Percentiles rank a stretch among this genome's conserved stretches.
phyloP scores from a whole-genome alignment of 2,888 invertebrate species.

The Eumerus sabulonum region DNA sequence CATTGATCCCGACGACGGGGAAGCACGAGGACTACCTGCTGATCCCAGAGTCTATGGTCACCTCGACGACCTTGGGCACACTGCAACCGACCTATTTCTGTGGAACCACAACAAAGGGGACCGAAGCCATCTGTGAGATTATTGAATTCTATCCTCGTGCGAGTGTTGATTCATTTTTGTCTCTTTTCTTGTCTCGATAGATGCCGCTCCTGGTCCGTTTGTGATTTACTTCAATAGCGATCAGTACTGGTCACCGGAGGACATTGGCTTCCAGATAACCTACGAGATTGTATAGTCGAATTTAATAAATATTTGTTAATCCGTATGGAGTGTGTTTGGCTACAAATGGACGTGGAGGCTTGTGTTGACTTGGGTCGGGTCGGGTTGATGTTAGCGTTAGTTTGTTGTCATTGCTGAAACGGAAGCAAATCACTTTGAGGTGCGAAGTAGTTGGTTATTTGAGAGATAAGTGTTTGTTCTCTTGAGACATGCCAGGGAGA shows the following conservation, averaged over 20 bases:
- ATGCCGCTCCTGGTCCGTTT: constrained; percentile 82
- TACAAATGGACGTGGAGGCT: too few relatives aligned
- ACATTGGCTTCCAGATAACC: constrained; percentile 75
- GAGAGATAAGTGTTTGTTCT: too few relatives aligned
- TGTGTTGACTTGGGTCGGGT: too few relatives aligned
- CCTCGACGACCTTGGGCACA: constrained; percentile 73
- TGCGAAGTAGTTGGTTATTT: background rate
- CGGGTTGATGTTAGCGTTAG: background rate
- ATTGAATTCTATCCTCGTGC: too few relatives aligned
- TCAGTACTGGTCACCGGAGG: constrained; percentile 75
- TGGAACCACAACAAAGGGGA: constrained; percentile 72
- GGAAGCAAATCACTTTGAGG: constrained; percentile 1
- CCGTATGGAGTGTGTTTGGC: too few relatives aligned
- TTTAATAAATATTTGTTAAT: background rate
- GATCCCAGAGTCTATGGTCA: constrained; percentile 80
- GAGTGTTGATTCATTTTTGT: background rate
- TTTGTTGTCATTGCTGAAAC: background rate
- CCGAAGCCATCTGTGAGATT: constrained; percentile 71
- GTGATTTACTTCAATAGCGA: constrained; percentile 82
- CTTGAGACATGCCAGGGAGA: too few relatives aligned
- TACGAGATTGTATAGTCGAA: constrained; percentile 71
- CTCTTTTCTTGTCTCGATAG: constrained; percentile 75
- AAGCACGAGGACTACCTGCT: constrained; percentile 80
- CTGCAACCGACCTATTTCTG: constrained; percentile 77
- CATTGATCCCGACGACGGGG: constrained; percentile 80